phyloP scores from a whole-genome alignment of 2,888 invertebrate genomes.

The Cryptocephalus moraei region DNA sequence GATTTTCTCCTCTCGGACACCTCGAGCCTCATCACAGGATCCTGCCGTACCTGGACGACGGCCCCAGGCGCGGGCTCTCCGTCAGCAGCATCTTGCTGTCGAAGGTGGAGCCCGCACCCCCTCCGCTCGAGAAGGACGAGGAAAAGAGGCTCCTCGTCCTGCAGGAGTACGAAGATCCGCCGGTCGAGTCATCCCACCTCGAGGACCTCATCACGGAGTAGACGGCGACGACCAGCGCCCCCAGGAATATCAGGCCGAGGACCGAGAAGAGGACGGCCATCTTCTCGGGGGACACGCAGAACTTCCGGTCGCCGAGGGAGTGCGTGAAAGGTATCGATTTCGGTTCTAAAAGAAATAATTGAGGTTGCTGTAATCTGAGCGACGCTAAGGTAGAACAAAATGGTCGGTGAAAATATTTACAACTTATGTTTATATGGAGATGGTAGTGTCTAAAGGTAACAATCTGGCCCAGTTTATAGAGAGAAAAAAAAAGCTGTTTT shows the following conservation, averaged over 20 bases:
- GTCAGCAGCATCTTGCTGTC: conserved; percentile 51
- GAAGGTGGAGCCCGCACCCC: conserved; percentile 41
- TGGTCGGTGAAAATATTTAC: too few species aligned
- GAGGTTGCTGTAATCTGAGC: too few species aligned
- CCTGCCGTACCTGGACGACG: conserved; percentile 25
- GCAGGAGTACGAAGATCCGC: conserved; percentile 41
- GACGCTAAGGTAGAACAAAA: too few species aligned
- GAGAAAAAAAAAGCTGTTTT: too few species aligned
- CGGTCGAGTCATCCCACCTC: conserved; percentile 25
- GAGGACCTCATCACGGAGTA: conserved; percentile 54
- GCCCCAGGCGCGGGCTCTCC: conserved; percentile 47
- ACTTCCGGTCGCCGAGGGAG: conserved; percentile 49
- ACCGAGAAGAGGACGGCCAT: conserved; percentile 67
- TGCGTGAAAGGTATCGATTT: conserved; percentile 26
- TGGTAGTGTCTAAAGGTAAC: too few species aligned
- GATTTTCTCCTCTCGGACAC: too few species aligned
- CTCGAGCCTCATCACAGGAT: conserved; percentile 23
- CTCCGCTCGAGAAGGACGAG: conserved; percentile 44
- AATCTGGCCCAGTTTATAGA: too few species aligned
- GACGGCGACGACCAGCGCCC: conserved; percentile 60
- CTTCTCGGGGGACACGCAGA: conserved; percentile 67
- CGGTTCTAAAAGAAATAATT: conserved; percentile 17
- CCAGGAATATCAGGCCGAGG: conserved; percentile 59
- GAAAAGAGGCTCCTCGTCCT: conserved; percentile 54
- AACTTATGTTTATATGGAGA: too few species aligned